Base-by-base conservation (phyloP, 1,140 invertebrate genomes). In the Scaptomyza hsui region DNA sequence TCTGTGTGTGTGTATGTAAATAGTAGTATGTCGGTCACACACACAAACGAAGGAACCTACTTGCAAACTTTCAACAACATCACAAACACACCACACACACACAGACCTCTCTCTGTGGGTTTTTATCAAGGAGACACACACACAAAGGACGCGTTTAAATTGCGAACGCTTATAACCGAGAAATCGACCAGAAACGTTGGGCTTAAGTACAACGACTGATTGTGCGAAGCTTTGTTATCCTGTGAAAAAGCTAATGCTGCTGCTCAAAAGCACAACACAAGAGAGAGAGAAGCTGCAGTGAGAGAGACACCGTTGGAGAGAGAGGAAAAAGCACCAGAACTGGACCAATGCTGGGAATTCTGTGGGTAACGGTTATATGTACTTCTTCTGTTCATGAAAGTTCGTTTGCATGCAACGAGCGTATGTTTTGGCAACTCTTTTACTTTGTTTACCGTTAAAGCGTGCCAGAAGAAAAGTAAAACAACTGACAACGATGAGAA, bases 121-220 rank as follows among this genome's bases (percentile, higher is more conserved):
- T 29, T 29, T n/a, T 64, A 41, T 72, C 52, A 64, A 48, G 56
- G 60, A 64, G 57, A 64, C 37, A 72, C 32, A 37, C 5, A 29
- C 24, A 26, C 24, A 26, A 9, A 29, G 12, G 32, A 48, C 67
- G 52, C 57, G 52, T 35, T 26, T 32, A 44, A 13, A 3, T 62
- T 55, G n/a, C 69, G 32, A 60, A 45, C 45, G 67, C 49, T 29
- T 9, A n/a, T n/a, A 29, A 67, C 68, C 72, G 73, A 74, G 32
- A 56, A 64, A 49, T 70, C 71, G 65, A 74, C 81, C 82, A 86
- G 74, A 64, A 45, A 62, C 78, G 81, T 72, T 85, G 70, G 71
- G 74, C 82, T 60, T 70, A 86, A 86, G 69, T 74, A 88, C 81
- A 85, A 86, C 81, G 83, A 86, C 81, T 86, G 81, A 86, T 86